phyloP scores from a whole-genome alignment of 2,113 vertebrate genomes.

The Shinisaurus crocodilurus region DNA sequence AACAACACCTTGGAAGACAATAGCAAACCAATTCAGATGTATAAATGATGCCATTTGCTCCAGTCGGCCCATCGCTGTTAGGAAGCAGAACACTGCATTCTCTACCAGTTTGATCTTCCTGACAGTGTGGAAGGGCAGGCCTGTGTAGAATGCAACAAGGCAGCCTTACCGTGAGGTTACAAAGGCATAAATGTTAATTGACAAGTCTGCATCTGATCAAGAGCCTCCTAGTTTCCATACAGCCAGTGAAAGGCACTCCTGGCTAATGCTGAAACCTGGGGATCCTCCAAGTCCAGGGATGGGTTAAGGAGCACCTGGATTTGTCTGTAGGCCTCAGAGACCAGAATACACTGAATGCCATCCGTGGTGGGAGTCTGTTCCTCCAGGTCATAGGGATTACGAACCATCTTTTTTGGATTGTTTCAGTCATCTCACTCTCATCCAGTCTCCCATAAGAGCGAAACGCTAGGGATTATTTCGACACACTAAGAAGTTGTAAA shows the following conservation, averaged over 20 bases:
- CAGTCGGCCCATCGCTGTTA: neutral
- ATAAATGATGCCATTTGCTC: neutral
- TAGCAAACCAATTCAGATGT: neutral
- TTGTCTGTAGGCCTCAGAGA: neutral
- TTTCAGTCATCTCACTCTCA: neutral
- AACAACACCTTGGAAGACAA: neutral
- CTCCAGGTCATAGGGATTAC: neutral
- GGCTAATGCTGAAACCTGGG: neutral
- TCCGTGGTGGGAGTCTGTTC: too few relatives aligned
- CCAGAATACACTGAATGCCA: neutral
- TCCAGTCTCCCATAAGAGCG: neutral
- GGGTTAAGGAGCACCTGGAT: neutral
- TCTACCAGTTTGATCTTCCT: neutral
- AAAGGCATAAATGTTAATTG: neutral
- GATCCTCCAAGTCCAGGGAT: neutral
- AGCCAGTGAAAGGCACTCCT: neutral
- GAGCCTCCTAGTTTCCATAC: neutral
- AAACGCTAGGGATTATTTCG: neutral
- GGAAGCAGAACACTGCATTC: neutral
- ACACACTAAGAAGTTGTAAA: too few relatives aligned
- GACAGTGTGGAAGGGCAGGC: neutral
- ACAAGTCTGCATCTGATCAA: neutral
- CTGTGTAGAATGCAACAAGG: neutral
- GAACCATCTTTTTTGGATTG: neutral
- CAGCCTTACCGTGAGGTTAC: neutral